Conservation (phyloP, 1,140 invertebrate genomes). For the Listronotus bonariensis region DNA sequence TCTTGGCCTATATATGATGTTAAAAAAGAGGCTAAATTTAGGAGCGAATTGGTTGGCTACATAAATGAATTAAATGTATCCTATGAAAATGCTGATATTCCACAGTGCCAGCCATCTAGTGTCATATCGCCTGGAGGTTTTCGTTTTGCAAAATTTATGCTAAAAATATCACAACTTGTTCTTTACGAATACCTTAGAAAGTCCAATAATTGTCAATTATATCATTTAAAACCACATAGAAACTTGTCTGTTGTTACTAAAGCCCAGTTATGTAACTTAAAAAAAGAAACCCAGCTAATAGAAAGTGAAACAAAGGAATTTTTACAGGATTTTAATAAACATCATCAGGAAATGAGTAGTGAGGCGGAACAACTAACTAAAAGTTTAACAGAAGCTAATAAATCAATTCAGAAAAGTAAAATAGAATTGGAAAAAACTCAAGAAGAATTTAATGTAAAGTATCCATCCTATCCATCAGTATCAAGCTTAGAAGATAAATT, state of each 20-base stretch:
- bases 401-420: conserved; percentile 11
- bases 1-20: conserved; percentile 44
- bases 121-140: conserved; percentile 48
- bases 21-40: conserved; percentile 45
- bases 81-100: conserved; percentile 44
- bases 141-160: conserved; percentile 47
- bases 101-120: conserved; percentile 45
- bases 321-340: conserved; percentile 24
- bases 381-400: conserved; percentile 18
- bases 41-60: conserved; percentile 45
- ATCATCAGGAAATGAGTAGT: conserved; percentile 9
- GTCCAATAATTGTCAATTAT: not conserved
- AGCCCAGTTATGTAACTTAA: conserved; percentile 29
- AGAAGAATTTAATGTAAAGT: conserved; percentile 23
- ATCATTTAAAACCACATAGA: conserved; percentile 25
- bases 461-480: conserved; percentile 16
- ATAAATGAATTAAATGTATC: conserved; percentile 44
- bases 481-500: conserved; percentile 26
- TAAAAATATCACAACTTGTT: conserved; percentile 47
- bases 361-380: conserved; percentile 22
- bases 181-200: conserved; percentile 37
- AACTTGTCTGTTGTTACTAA: conserved; percentile 20
- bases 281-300: conserved; percentile 20
- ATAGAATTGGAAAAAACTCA: not conserved
- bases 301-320: conserved; percentile 22